Conservation (phyloP, 2,888 invertebrate species). For the Pammene fasciana region DNA sequence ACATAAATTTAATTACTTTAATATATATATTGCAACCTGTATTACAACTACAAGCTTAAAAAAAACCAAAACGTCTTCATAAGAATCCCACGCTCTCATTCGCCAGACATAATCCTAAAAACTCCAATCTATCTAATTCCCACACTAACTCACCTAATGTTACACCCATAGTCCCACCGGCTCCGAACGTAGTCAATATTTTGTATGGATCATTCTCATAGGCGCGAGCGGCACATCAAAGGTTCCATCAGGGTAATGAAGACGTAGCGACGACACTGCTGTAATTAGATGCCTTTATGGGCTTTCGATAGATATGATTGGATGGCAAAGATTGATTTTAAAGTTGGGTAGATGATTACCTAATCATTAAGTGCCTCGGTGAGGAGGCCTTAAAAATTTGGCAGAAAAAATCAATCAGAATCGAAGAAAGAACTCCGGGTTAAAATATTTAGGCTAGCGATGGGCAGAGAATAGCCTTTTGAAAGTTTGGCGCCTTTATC, state of each 20-base stretch:
- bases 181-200: slow-evolving; percentile 2
- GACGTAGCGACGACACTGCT: slow-evolving; percentile 63
- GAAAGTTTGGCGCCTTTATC: no score
- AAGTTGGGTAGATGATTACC: not conserved
- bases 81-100: slow-evolving; percentile 20
- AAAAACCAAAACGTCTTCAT: not conserved
- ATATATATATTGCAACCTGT: no score
- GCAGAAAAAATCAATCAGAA: no score
- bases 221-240: slow-evolving; percentile 11
- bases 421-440: no score
- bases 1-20: no score
- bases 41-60: no score
- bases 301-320: slow-evolving; percentile 57
- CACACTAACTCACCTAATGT: slow-evolving; percentile 16
- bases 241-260: slow-evolving; percentile 54
- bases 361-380: not conserved
- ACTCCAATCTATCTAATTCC: slow-evolving; percentile 16
- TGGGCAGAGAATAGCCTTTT: no score
- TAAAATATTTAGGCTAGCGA: no score
- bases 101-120: not conserved
- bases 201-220: not conserved
- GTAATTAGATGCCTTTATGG: slow-evolving; percentile 69
- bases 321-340: slow-evolving; percentile 51
- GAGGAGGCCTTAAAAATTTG: not conserved
- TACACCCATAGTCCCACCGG: not conserved